Percentiles rank a stretch among this genome's conserved stretches.
Evolutionary conservation across 2,888 invertebrate species (phyloP).

Genomic region (Pollenia griseotomentosa): DNA sequence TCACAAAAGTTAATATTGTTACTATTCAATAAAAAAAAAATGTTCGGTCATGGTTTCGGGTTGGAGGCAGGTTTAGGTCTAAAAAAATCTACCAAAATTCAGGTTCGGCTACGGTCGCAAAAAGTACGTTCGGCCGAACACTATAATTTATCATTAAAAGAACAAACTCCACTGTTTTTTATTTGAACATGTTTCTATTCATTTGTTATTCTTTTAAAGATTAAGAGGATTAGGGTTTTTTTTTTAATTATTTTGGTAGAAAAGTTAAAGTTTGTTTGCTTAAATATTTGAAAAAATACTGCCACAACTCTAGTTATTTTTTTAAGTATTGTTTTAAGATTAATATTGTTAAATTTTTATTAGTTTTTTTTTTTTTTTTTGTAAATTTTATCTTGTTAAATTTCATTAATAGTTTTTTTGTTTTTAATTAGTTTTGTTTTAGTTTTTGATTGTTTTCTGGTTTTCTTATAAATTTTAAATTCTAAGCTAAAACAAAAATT

Average conservation of each 20-base stretch:
- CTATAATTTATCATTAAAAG: too few relatives aligned
- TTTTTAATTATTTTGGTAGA: slow-evolving; percentile 16
- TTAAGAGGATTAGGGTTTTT: background rate
- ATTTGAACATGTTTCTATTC: background rate
- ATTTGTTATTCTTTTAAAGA: background rate
- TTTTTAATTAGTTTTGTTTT: too few relatives aligned
- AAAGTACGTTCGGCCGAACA: too few relatives aligned
- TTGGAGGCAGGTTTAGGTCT: too few relatives aligned
- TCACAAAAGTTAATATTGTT: too few relatives aligned
- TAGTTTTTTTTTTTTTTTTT: slow-evolving; percentile 4
- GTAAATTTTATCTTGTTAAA: background rate
- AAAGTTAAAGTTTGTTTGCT: slow-evolving; percentile 4
- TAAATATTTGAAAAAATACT: slow-evolving; percentile 42
- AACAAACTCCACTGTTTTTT: slow-evolving; percentile 18
- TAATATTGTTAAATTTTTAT: slow-evolving; percentile 6
- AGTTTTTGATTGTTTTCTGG: slow-evolving; percentile 42
- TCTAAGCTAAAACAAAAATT: slow-evolving; percentile 14
- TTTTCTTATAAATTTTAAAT: slow-evolving; percentile 14
- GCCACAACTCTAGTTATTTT: slow-evolving; percentile 57
- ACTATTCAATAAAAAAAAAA: too few relatives aligned
- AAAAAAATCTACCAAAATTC: too few relatives aligned
- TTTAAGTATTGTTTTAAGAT: slow-evolving; percentile 4
- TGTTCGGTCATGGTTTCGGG: too few relatives aligned
- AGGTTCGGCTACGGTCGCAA: too few relatives aligned
- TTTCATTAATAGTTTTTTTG: background rate